Conservation (phyloP, 1,140 invertebrate species). For the Drosophila fuyamai region DNA sequence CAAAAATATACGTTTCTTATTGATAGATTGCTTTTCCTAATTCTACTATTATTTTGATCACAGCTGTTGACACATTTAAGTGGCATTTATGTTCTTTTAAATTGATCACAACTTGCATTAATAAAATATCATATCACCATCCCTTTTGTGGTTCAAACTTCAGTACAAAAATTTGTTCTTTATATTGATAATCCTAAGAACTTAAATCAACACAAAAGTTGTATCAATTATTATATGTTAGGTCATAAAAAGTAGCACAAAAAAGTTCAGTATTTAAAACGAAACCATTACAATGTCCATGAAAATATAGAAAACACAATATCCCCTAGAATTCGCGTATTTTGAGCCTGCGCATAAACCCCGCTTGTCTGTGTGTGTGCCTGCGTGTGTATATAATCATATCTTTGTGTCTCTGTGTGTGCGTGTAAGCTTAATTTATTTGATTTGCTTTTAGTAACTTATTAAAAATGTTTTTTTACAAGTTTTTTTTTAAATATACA, state of each 20-base stretch:
- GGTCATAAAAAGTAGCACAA: not conserved
- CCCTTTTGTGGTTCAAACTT: not conserved
- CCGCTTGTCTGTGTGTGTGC: slow-evolving; percentile 10
- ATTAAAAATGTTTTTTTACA: slow-evolving; percentile 35
- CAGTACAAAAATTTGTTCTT: slow-evolving; percentile 1
- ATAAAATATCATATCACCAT: slow-evolving; percentile 1
- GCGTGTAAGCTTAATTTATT: slow-evolving; percentile 62
- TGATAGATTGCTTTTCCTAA: too few species aligned
- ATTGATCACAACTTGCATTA: too few species aligned
- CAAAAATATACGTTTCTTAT: too few species aligned
- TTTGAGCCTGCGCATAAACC: not conserved
- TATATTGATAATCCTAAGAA: not conserved
- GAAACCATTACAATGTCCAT: not conserved
- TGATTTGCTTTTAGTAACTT: slow-evolving; percentile 60
- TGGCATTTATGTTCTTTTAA: not conserved
- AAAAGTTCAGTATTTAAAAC: slow-evolving; percentile 6
- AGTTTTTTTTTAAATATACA: slow-evolving; percentile 16
- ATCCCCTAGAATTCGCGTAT: slow-evolving; percentile 3
- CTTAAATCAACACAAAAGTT: not conserved
- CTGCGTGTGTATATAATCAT: slow-evolving; percentile 26
- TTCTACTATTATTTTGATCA: too few species aligned
- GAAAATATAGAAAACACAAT: not conserved
- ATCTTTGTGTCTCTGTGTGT: slow-evolving; percentile 17
- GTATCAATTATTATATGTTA: not conserved
- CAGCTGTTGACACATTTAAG: not conserved